phyloP scores from a whole-genome alignment of 2,888 invertebrate genomes.

The Tachina grossa region DNA sequence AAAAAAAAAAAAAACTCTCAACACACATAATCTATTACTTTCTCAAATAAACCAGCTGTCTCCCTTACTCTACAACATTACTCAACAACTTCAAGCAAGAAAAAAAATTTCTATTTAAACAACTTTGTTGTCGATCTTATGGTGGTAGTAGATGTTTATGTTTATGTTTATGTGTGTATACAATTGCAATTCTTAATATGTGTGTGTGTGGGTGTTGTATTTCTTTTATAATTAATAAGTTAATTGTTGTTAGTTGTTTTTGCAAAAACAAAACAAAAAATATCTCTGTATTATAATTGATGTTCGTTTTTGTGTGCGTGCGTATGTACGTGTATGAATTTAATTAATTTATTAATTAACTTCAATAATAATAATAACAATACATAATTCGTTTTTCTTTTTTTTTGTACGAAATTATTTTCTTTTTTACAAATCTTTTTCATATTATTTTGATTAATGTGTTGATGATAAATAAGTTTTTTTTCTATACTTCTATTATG shows the following conservation, averaged over 20 bases:
- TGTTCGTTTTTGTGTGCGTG: constrained; percentile 24
- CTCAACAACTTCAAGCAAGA: constrained; percentile 16
- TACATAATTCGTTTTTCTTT: constrained; percentile 5
- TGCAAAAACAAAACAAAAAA: constrained; percentile 4
- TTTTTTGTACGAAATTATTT: neutral
- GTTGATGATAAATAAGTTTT: neutral
- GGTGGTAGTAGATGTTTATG: neutral
- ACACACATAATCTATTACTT: constrained; percentile 2
- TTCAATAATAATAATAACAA: constrained; percentile 8
- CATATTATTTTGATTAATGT: neutral
- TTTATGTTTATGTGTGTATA: neutral
- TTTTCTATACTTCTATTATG: neutral
- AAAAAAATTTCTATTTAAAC: constrained; percentile 13
- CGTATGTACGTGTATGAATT: neutral
- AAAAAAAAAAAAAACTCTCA: constrained; percentile 33
- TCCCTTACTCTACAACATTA: constrained; percentile 13
- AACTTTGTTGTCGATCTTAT: constrained; percentile 39
- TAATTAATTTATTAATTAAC: constrained; percentile 26
- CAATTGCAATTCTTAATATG: constrained; percentile 16
- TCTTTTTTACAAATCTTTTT: neutral
- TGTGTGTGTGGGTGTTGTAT: constrained; percentile 32
- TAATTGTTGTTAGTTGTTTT: constrained; percentile 34
- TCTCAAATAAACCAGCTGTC: constrained; percentile 22
- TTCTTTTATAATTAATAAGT: constrained; percentile 32
- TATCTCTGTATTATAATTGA: constrained; percentile 31